Percentiles rank a stretch among this genome's conserved stretches.
These are phyloP conservation scores for Morpho achilles DNA, from an alignment of 2,888 invertebrate genomes.

Conservation along the genomic window DNA sequence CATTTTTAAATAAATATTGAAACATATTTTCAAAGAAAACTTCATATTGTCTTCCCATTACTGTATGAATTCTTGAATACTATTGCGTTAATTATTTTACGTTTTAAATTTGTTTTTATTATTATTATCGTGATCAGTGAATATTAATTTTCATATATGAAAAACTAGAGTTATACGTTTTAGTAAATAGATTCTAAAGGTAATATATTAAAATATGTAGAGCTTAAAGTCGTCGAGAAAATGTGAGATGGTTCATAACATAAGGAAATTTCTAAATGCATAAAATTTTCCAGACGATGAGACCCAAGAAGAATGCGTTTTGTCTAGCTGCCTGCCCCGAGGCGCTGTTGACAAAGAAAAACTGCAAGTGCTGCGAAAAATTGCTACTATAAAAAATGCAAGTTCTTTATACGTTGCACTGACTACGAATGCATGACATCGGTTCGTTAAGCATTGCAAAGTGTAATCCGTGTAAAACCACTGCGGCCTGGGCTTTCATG, in stretches of 20 bases:
- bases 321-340: slow-evolving; percentile 27
- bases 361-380: slow-evolving; percentile 23
- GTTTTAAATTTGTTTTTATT: too few species aligned
- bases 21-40: too few species aligned
- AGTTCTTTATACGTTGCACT: slow-evolving; percentile 2
- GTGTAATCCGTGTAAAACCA: too few species aligned
- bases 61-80: too few species aligned
- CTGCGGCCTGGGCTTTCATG: too few species aligned
- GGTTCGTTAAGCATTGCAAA: too few species aligned
- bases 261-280: slow-evolving; percentile 22
- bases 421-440: not conserved
- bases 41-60: too few species aligned
- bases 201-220: slow-evolving; percentile 7
- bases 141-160: too few species aligned
- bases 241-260: slow-evolving; percentile 11
- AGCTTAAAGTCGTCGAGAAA: slow-evolving; percentile 9
- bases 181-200: not conserved
- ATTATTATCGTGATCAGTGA: too few species aligned
- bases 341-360: slow-evolving; percentile 32
- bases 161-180: not conserved
- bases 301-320: slow-evolving; percentile 27
- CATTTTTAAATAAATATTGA: too few species aligned
- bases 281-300: slow-evolving; percentile 22
- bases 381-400: not conserved
- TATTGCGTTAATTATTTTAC: too few species aligned